A percentile compares a stretch with the other conserved stretches of the same genome.
Conservation (phyloP, 2,113 vertebrate genomes). For the Hyaena hyaena region DNA sequence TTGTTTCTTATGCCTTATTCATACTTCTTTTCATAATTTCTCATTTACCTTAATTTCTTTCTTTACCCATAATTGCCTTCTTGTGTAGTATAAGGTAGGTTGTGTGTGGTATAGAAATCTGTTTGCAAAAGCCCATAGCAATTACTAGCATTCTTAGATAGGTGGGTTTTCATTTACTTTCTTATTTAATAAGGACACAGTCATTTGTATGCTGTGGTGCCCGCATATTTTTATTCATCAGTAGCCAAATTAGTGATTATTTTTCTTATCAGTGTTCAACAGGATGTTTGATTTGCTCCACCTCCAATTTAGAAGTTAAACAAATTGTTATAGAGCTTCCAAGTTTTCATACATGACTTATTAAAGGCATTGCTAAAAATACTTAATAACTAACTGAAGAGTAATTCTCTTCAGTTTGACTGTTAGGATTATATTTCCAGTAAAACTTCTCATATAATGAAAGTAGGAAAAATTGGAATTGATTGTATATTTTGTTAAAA, state of each 20-base stretch:
- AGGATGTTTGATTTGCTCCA: conserved; percentile 69
- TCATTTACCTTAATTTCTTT: not conserved
- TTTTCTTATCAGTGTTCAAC: conserved; percentile 67
- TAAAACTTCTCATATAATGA: not conserved
- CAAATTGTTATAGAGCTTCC: conserved; percentile 50
- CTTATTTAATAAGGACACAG: conserved; percentile 5
- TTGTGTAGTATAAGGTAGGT: not conserved
- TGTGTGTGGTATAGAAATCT: not conserved
- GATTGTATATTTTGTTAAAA: conserved; percentile 15
- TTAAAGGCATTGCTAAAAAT: conserved; percentile 54
- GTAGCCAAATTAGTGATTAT: conserved; percentile 71
- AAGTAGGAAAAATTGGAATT: not conserved
- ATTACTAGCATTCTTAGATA: conserved; percentile 5
- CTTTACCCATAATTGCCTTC: not conserved
- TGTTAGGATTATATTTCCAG: not conserved
- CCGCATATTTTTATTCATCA: conserved; percentile 49
- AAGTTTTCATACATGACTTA: conserved; percentile 62
- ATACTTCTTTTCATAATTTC: conserved; percentile 1
- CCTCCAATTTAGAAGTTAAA: conserved; percentile 62
- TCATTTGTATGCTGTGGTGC: not conserved
- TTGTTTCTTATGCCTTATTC: not conserved
- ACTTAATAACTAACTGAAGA: conserved; percentile 1
- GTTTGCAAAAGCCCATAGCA: conserved; percentile 38
- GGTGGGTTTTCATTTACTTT: conserved; percentile 2
- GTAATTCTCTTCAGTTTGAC: conserved; percentile 35